A percentile compares a stretch with the other conserved stretches of the same genome.
phyloP scores from a whole-genome alignment of 2,888 invertebrate species.

The Ophonus ardosiacus region DNA sequence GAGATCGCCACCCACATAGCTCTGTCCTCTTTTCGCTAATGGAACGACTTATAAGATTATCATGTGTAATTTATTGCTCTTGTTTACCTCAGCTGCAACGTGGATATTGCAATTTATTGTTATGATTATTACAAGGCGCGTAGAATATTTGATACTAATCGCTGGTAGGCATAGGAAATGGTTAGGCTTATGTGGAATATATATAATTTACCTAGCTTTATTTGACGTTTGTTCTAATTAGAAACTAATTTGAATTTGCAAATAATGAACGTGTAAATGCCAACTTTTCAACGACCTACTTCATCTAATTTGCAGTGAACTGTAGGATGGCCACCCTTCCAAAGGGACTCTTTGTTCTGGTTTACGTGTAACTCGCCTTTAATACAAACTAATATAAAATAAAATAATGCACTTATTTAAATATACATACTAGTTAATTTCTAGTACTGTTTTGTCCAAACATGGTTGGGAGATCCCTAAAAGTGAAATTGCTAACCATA shows the following conservation, averaged over 20 bases:
- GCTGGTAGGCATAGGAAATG: not conserved
- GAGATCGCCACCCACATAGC: slow-evolving; percentile 40
- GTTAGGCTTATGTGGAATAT: not conserved
- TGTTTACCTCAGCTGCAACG: slow-evolving; percentile 11
- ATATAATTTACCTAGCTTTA: slow-evolving; percentile 8
- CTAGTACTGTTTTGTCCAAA: no score
- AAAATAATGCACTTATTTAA: no score
- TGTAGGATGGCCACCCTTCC: no score
- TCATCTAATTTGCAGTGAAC: no score
- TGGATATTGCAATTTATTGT: slow-evolving; percentile 30
- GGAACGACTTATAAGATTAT: slow-evolving; percentile 37
- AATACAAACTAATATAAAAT: no score
- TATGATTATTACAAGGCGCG: not conserved
- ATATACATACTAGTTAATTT: no score
- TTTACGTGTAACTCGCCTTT: no score
- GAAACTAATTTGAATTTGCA: slow-evolving; percentile 11
- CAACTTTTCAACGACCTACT: not conserved
- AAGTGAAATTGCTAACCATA: no score
- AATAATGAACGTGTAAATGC: not conserved
- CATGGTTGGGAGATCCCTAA: no score
- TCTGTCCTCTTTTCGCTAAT: slow-evolving; percentile 41
- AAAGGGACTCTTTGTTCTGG: no score
- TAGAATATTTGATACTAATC: slow-evolving; percentile 2
- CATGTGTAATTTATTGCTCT: slow-evolving; percentile 21
- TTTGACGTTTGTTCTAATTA: slow-evolving; percentile 2